phyloP scores from a whole-genome alignment of 1,140 invertebrate species.

The Trachymyrmex cornetzi region DNA sequence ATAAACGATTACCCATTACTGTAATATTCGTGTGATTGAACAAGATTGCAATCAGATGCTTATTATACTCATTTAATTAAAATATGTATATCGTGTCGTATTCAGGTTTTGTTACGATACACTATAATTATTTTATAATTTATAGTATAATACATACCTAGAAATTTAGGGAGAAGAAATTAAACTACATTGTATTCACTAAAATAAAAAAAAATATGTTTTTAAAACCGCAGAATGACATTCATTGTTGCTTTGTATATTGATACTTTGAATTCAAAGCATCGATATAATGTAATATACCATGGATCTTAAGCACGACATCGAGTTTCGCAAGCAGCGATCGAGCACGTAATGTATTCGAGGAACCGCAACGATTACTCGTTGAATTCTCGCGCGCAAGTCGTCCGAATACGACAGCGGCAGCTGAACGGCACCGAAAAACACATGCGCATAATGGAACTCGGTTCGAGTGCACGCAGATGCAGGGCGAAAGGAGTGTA shows the following conservation, averaged over 20 bases:
- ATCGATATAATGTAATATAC: conserved; percentile 7
- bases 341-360: conserved; percentile 24
- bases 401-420: conserved; percentile 17
- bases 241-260: too few relatives aligned
- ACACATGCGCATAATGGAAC: conserved; percentile 50
- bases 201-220: conserved; percentile 3
- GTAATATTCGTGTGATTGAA: background rate
- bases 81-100: background rate
- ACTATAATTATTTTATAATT: background rate
- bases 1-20: conserved; percentile 3
- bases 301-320: background rate
- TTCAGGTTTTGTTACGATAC: background rate
- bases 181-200: background rate
- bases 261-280: background rate
- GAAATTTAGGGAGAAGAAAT: background rate
- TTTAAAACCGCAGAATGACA: background rate
- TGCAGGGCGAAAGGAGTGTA: conserved; percentile 55
- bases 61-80: background rate
- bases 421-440: conserved; percentile 46
- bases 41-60: background rate
- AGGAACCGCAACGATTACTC: conserved; percentile 33
- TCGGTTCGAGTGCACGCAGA: conserved; percentile 45
- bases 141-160: background rate
- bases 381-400: conserved; percentile 23
- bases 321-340: conserved; percentile 13